Evolutionary conservation across 2,113 vertebrate species (phyloP).

Genomic region (Pituophis catenifer): DNA sequence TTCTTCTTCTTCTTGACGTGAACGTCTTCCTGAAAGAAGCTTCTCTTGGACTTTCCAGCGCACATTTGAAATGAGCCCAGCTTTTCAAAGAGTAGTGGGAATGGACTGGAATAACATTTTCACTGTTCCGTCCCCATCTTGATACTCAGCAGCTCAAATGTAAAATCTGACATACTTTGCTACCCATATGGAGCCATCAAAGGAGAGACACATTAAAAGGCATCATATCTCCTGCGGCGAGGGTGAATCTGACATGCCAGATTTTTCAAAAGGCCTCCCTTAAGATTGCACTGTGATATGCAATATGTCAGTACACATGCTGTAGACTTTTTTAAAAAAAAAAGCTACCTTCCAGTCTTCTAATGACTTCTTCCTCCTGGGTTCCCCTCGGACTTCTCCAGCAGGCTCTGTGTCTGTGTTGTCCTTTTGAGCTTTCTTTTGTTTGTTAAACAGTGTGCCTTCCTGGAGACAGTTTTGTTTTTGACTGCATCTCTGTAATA

Average conservation of each 20-base stretch:
- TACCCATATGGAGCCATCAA: slow-evolving; percentile 22
- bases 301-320: slow-evolving; percentile 31
- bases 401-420: slow-evolving; percentile 22
- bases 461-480: slow-evolving; percentile 31
- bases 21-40: neutral
- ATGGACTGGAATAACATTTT: neutral
- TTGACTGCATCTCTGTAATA: neutral
- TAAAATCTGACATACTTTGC: neutral
- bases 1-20: neutral
- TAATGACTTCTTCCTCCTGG: neutral
- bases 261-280: slow-evolving; percentile 52
- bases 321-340: accelerated
- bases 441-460: slow-evolving; percentile 41
- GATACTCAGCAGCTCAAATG: slow-evolving; percentile 7
- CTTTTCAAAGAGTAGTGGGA: neutral
- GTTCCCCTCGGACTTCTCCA: slow-evolving; percentile 41
- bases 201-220: slow-evolving; percentile 36
- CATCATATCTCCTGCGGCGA: slow-evolving; percentile 35
- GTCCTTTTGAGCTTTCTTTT: slow-evolving; percentile 43
- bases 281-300: slow-evolving; percentile 50
- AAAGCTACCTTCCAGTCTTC: slow-evolving; percentile 21
- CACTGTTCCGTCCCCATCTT: neutral
- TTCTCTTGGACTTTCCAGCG: neutral
- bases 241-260: slow-evolving; percentile 26
- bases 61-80: neutral